Evolutionary conservation across 2,888 invertebrate species (phyloP), one percentile per base, ranked within the genome.

Genomic region (Darwinula stevensoni): DNA sequence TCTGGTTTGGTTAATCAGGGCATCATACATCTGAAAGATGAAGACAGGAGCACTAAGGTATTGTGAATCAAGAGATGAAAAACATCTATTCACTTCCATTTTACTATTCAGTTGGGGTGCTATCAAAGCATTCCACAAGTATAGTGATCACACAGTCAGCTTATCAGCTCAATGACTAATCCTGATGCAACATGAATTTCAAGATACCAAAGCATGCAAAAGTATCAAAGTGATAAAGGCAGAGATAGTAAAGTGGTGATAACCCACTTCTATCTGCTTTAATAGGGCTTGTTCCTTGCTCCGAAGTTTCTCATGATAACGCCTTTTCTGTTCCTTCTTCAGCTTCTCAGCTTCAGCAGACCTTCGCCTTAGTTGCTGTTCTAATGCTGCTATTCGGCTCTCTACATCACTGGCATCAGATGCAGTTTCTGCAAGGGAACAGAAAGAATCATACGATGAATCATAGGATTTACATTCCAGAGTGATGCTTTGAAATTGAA

Each of bases 371-470:
- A 59, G 44, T 38, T 59, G 54, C 35, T 59, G 57, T 33, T 50
- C 50, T 34, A 59, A 44, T 14, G 55, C 54, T 31, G 50, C 42
- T 31, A 59, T 52, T 14, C 56, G 43, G 4, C 52, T 52, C 40
- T 59, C 58, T 22, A 54, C 48, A 39, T 59, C 58, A 42, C 57
- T 57, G 18, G 50, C 48, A 40, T 59, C 59, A 4, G 56, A 55
- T 27, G 49, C 45, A 3, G 54, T 53, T 40, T 55, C 54, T 51
- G 43, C n/a, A n/a, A n/a, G n/a, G n/a, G n/a, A n/a, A n/a, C n/a
- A n/a, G n/a, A n/a, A n/a, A 3, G 37, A 35, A 14, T 4, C 31
- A 31, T 17, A 17, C 9, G 15, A 16, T 14, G 13, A 35, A 16
- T n/a, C n/a, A n/a, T n/a, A n/a, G n/a, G n/a, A n/a, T n/a, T 29